These are phyloP conservation scores for Olivierus martensii DNA, from an alignment of 1,140 invertebrate genomes.

Conservation along the genomic window DNA sequence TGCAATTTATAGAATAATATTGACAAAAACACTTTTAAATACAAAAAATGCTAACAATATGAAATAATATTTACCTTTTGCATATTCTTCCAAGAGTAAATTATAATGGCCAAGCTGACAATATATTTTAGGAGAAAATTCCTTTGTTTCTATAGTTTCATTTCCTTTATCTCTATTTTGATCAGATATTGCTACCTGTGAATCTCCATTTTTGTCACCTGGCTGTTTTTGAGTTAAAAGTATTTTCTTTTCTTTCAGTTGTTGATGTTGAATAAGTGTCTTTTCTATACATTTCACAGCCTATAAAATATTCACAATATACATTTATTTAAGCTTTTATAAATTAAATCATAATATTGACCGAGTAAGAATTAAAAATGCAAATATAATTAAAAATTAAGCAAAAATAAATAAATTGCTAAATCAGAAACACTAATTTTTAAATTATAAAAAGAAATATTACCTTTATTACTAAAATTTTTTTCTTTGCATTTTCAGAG, in stretches of 20 bases:
- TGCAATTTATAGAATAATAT: too few relatives aligned
- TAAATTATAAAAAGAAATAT: slow-evolving; percentile 9
- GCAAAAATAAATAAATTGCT: too few relatives aligned
- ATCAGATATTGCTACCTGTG: slow-evolving; percentile 4
- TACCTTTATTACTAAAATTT: slow-evolving; percentile 59
- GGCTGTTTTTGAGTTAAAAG: slow-evolving; percentile 32
- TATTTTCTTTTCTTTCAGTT: slow-evolving; percentile 26
- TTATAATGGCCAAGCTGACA: slow-evolving; percentile 90
- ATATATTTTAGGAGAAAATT: slow-evolving; percentile 76
- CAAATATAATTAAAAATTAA: too few relatives aligned
- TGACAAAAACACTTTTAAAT: too few relatives aligned
- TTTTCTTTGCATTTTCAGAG: slow-evolving; percentile 57
- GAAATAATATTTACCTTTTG: slow-evolving; percentile 76
- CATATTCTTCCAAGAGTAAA: slow-evolving; percentile 73
- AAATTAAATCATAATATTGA: too few relatives aligned
- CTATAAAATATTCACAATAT: slow-evolving; percentile 26
- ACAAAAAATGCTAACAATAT: too few relatives aligned
- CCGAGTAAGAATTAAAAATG: too few relatives aligned
- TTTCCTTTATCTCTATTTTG: slow-evolving; percentile 2
- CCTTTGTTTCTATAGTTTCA: slow-evolving; percentile 33
- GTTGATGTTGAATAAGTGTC: slow-evolving; percentile 62
- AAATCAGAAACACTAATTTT: too few relatives aligned
- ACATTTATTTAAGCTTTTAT: background rate
- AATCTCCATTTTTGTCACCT: slow-evolving; percentile 35
- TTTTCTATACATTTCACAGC: slow-evolving; percentile 68